A percentile compares a stretch with the other conserved stretches of the same genome.
Conservation (phyloP, 2,797 vertebrate genomes). For the Catostomus latipinnis region DNA sequence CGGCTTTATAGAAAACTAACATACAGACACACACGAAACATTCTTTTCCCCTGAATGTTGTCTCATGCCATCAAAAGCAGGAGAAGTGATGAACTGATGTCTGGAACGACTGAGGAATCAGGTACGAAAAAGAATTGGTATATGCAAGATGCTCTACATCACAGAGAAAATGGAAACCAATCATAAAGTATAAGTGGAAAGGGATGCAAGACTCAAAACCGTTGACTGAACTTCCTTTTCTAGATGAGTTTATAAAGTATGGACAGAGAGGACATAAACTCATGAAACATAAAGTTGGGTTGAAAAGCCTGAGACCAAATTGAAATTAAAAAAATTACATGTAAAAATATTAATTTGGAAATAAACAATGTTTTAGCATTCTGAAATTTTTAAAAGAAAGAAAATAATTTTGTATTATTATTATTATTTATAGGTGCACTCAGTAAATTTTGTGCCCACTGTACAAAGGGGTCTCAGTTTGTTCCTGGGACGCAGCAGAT, state of each 20-base stretch:
- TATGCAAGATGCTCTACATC: constrained; percentile 33
- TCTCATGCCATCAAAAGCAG: constrained; percentile 50
- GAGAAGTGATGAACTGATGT: constrained; percentile 55
- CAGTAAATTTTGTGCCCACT: no score
- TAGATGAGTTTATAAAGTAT: constrained; percentile 39
- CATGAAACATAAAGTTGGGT: constrained; percentile 11
- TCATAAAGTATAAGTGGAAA: constrained; percentile 37
- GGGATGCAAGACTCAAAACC: constrained; percentile 41
- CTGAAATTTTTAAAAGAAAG: no score
- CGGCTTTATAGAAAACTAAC: constrained; percentile 50
- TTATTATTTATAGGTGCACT: no score
- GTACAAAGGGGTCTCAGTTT: no score
- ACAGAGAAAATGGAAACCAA: constrained; percentile 21
- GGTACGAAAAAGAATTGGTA: constrained; percentile 50
- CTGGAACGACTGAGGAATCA: constrained; percentile 41
- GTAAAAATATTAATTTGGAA: neutral
- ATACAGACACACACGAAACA: constrained; percentile 7
- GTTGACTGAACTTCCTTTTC: constrained; percentile 22
- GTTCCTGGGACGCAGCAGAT: no score
- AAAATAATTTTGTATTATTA: no score
- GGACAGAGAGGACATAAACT: constrained; percentile 15
- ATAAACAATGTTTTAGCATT: no score
- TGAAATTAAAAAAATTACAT: neutral
- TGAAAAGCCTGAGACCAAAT: neutral
- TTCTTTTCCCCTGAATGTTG: constrained; percentile 39